Conservation (phyloP, 2,797 vertebrate species). For the Jordanella pulchra region DNA sequence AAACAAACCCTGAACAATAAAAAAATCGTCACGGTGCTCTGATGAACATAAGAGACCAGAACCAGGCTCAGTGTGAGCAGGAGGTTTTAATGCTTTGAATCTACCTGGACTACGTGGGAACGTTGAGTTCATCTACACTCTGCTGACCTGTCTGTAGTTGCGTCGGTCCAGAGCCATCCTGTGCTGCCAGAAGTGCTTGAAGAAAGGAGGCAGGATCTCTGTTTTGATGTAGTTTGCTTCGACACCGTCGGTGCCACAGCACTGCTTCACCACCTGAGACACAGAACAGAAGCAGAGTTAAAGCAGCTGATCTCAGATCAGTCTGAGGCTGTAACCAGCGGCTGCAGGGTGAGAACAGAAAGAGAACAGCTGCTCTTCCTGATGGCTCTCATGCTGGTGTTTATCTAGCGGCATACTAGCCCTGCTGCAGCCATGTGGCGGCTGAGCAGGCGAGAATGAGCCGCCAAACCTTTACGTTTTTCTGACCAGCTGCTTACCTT, state of each 20-base stretch:
- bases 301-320: background rate
- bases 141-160: slow-evolving; percentile 95
- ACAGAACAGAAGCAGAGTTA: background rate
- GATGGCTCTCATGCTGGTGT: slow-evolving; percentile 58
- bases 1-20: too few species aligned
- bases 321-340: slow-evolving; percentile 45
- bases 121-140: background rate
- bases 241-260: slow-evolving; percentile 97
- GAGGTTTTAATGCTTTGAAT: too few species aligned
- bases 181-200: slow-evolving; percentile 99
- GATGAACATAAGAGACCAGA: too few species aligned
- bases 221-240: slow-evolving; percentile 99
- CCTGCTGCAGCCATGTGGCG: slow-evolving; percentile 41
- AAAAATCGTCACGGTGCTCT: too few species aligned
- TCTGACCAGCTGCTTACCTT: slow-evolving; percentile 80
- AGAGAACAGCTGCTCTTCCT: slow-evolving; percentile 21
- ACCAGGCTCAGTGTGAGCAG: too few species aligned
- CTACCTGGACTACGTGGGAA: too few species aligned
- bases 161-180: slow-evolving; percentile 98
- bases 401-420: slow-evolving; percentile 60
- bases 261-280: slow-evolving; percentile 95
- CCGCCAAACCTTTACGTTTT: slow-evolving; percentile 17
- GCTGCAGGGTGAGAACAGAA: slow-evolving; percentile 65
- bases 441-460: slow-evolving; percentile 66
- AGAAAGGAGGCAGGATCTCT: slow-evolving; percentile 98